Percentiles rank a stretch among this genome's conserved stretches.
Evolutionary conservation across 2,888 invertebrate genomes (phyloP).

Genomic region (Rhabditoides inermis): DNA sequence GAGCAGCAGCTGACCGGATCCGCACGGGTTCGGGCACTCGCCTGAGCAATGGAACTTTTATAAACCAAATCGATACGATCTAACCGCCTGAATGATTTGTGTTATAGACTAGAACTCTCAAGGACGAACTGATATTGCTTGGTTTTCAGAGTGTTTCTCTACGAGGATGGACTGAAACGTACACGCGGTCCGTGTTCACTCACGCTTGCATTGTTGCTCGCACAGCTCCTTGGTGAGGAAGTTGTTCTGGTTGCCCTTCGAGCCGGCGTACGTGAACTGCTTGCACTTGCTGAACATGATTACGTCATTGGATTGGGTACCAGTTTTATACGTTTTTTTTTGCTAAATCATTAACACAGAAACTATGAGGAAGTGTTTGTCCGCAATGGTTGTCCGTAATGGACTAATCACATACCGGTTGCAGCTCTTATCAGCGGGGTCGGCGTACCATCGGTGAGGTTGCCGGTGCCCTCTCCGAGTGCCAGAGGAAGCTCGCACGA

Average conservation of each 20-base stretch:
- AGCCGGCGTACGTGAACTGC: slow-evolving; percentile 44
- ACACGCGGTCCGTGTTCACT: too few species aligned
- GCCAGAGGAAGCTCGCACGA: slow-evolving; percentile 42
- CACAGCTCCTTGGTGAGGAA: slow-evolving; percentile 46
- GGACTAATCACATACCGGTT: slow-evolving; percentile 13
- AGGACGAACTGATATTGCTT: neutral
- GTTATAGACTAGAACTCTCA: neutral
- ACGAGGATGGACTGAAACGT: too few species aligned
- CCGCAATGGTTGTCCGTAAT: neutral
- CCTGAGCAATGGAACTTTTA: slow-evolving; percentile 16
- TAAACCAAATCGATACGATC: too few species aligned
- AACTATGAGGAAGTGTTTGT: neutral
- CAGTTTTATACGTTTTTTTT: too few species aligned
- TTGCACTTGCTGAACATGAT: slow-evolving; percentile 27
- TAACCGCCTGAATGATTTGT: too few species aligned
- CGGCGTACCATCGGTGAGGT: slow-evolving; percentile 48
- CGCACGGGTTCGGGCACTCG: slow-evolving; percentile 45
- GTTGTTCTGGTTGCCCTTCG: slow-evolving; percentile 50
- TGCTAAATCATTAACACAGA: too few species aligned
- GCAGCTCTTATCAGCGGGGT: slow-evolving; percentile 43
- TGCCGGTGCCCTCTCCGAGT: slow-evolving; percentile 39
- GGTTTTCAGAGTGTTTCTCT: slow-evolving; percentile 1
- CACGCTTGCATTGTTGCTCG: slow-evolving; percentile 37
- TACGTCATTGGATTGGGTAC: neutral
- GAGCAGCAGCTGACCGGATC: slow-evolving; percentile 38